Evolutionary conservation across 2,888 invertebrate genomes (phyloP), one percentile per base, ranked within the genome.

Genomic region (Acleris emargana): DNA sequence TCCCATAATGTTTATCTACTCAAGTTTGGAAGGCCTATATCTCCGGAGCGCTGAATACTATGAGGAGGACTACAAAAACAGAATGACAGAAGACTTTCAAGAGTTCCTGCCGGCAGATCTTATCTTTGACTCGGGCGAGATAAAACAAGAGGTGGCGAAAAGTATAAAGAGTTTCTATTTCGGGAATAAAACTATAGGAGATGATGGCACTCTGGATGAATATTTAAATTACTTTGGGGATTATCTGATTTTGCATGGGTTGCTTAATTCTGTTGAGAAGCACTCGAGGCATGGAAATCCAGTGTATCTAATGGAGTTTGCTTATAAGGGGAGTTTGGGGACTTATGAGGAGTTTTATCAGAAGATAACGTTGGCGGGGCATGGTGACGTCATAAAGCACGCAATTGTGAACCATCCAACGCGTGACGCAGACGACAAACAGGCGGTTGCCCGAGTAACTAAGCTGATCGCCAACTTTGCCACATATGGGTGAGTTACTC

Each of bases 151-250:
- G 13, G 68, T 73, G 17, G 70, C 73, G 3, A 53, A 70, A 4
- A 74, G 74, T 6, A 62, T 82, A 5, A 76, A 70, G 58, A 45
- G 62, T 3, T 78, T 75, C 52, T 81, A 82, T 62, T 82, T 81
- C 62, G 75, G 74, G 13, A 71, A 76, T 18, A 64, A 68, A 11
- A 68, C 71, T n/a, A 60, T 77, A 5, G 74, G 69, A n/a, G 69
- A 73, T 22, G 54, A 71, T 38, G 38, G 13, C 25, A 71, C 62
- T 5, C 38, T 77, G 13, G 58, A 61, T 5, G 68, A 71, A 17
- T 79, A 79, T 64, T 66, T 82, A 1, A 64, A 79, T 32, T 82
- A 76, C 62, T 76, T 79, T 49, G 79, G 80, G 3, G 81, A 82
- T 66, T 62, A 57, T 47, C 57, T 73, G 3, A 54, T 82, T 28